Conservation (phyloP, 2,888 invertebrate species). For the Nomada hirtipes region DNA sequence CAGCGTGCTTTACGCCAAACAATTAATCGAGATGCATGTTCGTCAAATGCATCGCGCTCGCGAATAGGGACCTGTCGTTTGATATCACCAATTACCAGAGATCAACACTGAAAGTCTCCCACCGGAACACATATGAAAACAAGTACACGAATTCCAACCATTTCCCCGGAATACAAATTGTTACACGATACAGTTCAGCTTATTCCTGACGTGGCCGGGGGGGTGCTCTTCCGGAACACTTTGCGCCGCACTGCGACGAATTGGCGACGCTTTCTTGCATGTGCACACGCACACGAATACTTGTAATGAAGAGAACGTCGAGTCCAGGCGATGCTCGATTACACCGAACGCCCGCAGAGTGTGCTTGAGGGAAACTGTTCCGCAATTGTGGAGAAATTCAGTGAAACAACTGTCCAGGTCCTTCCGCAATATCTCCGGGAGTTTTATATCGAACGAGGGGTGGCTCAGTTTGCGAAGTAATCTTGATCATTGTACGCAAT, state of each 20-base stretch:
- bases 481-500: constrained; percentile 9
- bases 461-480: not conserved
- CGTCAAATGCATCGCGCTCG: not conserved
- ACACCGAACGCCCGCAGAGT: constrained; percentile 28
- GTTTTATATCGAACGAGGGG: not conserved
- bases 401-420: not conserved
- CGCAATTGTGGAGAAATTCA: constrained; percentile 1
- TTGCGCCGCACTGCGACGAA: constrained; percentile 11
- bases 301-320: constrained; percentile 36
- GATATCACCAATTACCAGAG: constrained; percentile 5
- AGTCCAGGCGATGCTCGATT: constrained; percentile 41
- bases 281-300: not conserved
- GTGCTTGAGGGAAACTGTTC: constrained; percentile 2
- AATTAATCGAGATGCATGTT: constrained; percentile 6
- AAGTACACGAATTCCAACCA: constrained; percentile 1
- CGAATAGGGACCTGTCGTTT: constrained; percentile 6
- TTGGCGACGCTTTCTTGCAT: not conserved
- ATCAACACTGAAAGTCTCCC: not conserved
- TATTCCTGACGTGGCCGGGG: constrained; percentile 21
- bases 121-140: not conserved
- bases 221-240: constrained; percentile 33
- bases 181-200: constrained; percentile 11
- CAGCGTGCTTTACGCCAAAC: not conserved
- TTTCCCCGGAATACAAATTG: constrained; percentile 5
- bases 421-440: not conserved